A percentile compares a stretch with the other conserved stretches of the same genome.
phyloP scores from a whole-genome alignment of 35 echinoderm and acorn worm genomes.

The Ophiothrix spiculata region DNA sequence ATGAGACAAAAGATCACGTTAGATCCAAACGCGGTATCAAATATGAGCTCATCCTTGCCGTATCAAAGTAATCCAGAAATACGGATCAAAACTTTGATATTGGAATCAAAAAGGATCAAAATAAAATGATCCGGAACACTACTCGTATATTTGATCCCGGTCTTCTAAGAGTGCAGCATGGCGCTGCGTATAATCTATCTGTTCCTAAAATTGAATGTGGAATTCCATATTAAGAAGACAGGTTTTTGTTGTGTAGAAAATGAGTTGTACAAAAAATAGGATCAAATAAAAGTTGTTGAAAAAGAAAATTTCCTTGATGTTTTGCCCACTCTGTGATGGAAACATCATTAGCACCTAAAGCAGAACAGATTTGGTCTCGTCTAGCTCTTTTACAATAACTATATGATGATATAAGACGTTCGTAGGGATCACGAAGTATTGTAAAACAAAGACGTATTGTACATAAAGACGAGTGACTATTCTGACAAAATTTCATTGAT shows the following conservation, averaged over 20 bases:
- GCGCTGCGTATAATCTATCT: neutral
- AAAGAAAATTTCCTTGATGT: constrained; percentile 69
- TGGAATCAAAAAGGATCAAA: too few relatives aligned
- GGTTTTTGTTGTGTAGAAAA: neutral
- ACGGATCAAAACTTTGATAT: too few relatives aligned
- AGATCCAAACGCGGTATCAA: too few relatives aligned
- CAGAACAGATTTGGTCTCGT: constrained; percentile 34
- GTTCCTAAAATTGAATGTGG: constrained; percentile 8
- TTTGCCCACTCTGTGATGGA: constrained; percentile 58
- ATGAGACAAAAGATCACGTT: too few relatives aligned
- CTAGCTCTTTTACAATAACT: constrained; percentile 54
- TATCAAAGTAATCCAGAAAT: too few relatives aligned
- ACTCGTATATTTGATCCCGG: too few relatives aligned
- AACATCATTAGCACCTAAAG: constrained; percentile 24
- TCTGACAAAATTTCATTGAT: too few relatives aligned
- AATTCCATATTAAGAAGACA: neutral
- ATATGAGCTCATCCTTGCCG: too few relatives aligned
- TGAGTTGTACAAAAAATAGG: constrained; percentile 31
- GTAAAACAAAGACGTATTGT: too few relatives aligned
- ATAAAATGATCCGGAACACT: too few relatives aligned
- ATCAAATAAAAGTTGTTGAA: constrained; percentile 55
- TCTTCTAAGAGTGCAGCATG: too few relatives aligned
- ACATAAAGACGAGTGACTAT: too few relatives aligned
- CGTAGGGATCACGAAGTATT: constrained; percentile 61
- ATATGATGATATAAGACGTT: constrained; percentile 47